Conservation (phyloP, 2,888 invertebrate genomes). For the Rhagium mordax region DNA sequence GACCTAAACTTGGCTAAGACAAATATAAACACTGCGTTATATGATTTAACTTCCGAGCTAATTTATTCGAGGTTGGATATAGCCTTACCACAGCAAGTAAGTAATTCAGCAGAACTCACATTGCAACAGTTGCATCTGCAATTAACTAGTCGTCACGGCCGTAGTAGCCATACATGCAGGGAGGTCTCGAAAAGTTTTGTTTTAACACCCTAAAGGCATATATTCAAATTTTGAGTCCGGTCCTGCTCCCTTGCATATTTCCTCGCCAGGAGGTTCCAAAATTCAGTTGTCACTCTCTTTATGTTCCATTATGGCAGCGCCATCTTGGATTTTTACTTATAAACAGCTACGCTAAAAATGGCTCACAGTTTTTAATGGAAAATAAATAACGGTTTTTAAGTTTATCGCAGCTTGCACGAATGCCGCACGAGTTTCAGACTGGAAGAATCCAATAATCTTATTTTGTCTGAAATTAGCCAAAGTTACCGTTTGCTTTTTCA, state of each 20-base stretch:
- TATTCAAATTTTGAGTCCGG: no score
- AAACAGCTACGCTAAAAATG: no score
- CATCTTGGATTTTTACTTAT: no score
- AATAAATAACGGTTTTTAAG: no score
- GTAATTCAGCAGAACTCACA: background rate
- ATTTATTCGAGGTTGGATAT: background rate
- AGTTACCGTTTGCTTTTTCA: background rate
- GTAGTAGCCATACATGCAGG: no score
- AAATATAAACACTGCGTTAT: background rate
- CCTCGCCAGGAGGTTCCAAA: no score
- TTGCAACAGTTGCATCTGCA: background rate
- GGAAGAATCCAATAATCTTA: background rate
- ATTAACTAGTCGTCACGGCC: background rate
- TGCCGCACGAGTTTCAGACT: background rate
- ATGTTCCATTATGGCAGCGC: no score
- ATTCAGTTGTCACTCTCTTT: no score
- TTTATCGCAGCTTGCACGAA: background rate
- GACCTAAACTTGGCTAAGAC: background rate
- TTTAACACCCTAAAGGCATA: no score
- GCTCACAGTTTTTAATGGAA: no score
- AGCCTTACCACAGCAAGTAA: background rate
- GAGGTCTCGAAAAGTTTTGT: no score
- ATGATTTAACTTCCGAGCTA: background rate
- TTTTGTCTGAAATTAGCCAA: background rate
- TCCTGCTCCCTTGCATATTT: no score